phyloP scores from a whole-genome alignment of 2,113 vertebrate genomes.

The Calidris pugnax region DNA sequence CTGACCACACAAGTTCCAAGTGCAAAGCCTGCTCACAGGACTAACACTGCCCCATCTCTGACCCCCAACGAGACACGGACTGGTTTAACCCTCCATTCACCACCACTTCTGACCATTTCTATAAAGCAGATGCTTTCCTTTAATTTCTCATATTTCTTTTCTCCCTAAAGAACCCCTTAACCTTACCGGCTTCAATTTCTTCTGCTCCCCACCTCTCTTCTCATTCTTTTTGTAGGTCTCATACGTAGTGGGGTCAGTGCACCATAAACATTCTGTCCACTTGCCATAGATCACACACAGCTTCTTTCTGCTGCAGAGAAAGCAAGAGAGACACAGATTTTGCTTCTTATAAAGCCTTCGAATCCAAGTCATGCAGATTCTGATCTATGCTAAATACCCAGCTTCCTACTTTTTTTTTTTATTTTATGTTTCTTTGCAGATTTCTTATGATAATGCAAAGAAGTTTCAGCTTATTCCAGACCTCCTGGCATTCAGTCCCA shows the following conservation, averaged over 20 bases:
- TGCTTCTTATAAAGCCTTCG: neutral
- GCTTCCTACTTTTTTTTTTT: neutral
- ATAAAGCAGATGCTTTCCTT: neutral
- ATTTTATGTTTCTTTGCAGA: neutral
- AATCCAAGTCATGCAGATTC: neutral
- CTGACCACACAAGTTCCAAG: neutral
- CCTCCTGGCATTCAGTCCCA: neutral
- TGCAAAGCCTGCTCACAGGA: neutral
- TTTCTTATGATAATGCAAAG: neutral
- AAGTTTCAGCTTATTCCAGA: neutral
- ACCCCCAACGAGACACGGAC: neutral
- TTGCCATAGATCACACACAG: slow-evolving; percentile 94
- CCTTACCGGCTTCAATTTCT: slow-evolving; percentile 82
- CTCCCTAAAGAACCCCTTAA: neutral
- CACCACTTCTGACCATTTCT: neutral
- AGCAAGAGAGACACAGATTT: neutral
- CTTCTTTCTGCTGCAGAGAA: slow-evolving; percentile 87
- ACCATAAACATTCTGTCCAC: slow-evolving; percentile 97
- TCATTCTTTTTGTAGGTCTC: slow-evolving; percentile 87
- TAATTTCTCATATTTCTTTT: neutral
- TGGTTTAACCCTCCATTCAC: neutral
- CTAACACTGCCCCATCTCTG: neutral
- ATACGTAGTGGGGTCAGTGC: slow-evolving; percentile 81
- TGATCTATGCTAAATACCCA: no score
- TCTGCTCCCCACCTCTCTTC: slow-evolving; percentile 80